phyloP scores from a whole-genome alignment of 1,140 invertebrate species.

The Saccostrea echinata region DNA sequence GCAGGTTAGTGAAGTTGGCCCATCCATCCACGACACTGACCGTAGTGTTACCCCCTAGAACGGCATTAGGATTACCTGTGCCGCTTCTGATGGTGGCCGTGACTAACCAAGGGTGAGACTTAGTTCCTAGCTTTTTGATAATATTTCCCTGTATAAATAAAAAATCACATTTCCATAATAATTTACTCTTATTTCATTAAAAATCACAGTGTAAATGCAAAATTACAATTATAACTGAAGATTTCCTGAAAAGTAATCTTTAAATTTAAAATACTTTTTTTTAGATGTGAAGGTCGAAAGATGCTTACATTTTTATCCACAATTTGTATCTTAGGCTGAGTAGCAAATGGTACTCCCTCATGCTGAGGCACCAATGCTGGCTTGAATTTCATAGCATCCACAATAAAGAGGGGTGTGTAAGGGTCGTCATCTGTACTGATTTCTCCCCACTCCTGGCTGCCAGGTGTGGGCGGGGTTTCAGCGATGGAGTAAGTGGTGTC shows the following conservation, averaged over 20 bases:
- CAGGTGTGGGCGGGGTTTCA: slow-evolving; percentile 47
- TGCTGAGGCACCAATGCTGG: slow-evolving; percentile 24
- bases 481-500: slow-evolving; percentile 50
- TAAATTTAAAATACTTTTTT: not conserved
- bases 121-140: slow-evolving; percentile 60
- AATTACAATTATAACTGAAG: too few relatives aligned
- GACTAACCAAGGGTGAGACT: slow-evolving; percentile 62
- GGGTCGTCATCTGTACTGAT: not conserved
- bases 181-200: not conserved
- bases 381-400: slow-evolving; percentile 42
- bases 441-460: slow-evolving; percentile 23
- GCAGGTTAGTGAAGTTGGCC: slow-evolving; percentile 67
- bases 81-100: slow-evolving; percentile 55
- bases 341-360: slow-evolving; percentile 49
- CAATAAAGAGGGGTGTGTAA: slow-evolving; percentile 34
- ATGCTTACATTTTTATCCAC: slow-evolving; percentile 46
- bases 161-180: not conserved
- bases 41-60: slow-evolving; percentile 57
- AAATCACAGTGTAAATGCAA: not conserved
- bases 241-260: too few relatives aligned
- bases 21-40: slow-evolving; percentile 66
- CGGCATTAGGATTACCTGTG: slow-evolving; percentile 54
- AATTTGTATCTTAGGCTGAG: slow-evolving; percentile 56
- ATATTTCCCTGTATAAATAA: slow-evolving; percentile 55
- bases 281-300: not conserved